phyloP scores from a whole-genome alignment of 2,888 invertebrate genomes.

The Trachelus troglodyta region DNA sequence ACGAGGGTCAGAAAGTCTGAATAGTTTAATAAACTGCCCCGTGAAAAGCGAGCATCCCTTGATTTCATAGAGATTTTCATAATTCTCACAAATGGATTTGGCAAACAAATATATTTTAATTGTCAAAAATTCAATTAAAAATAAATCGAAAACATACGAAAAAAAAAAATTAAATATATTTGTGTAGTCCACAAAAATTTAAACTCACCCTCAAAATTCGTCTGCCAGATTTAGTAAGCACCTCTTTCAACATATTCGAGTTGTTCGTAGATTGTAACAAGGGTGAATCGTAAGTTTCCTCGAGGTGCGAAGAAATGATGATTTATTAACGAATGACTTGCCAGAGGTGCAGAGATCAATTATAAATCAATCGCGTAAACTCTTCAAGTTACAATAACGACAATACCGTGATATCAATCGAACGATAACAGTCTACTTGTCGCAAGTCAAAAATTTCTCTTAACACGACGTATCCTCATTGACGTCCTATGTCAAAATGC shows the following conservation, averaged over 20 bases:
- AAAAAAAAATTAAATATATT: not conserved
- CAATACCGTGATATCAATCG: not conserved
- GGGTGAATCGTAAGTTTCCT: not conserved
- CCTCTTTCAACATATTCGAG: conserved; percentile 55
- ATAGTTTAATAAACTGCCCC: no score
- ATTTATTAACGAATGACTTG: not conserved
- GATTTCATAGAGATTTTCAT: no score
- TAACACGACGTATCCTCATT: not conserved
- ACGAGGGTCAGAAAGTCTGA: no score
- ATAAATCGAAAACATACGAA: not conserved
- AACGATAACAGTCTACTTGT: not conserved
- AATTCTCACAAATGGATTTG: no score
- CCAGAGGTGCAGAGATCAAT: not conserved
- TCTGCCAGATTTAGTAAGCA: conserved; percentile 58
- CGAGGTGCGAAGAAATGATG: not conserved
- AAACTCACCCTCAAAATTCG: conserved; percentile 58
- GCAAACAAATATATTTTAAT: no score
- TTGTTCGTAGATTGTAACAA: not conserved
- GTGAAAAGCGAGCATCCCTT: no score
- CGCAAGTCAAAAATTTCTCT: not conserved
- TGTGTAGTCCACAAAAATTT: not conserved
- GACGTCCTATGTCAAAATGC: conserved; percentile 55
- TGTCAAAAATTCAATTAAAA: not conserved
- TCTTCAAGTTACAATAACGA: not conserved
- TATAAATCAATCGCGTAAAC: not conserved